Conservation (phyloP, 2,113 vertebrate genomes). For the Notothenia rossii region DNA sequence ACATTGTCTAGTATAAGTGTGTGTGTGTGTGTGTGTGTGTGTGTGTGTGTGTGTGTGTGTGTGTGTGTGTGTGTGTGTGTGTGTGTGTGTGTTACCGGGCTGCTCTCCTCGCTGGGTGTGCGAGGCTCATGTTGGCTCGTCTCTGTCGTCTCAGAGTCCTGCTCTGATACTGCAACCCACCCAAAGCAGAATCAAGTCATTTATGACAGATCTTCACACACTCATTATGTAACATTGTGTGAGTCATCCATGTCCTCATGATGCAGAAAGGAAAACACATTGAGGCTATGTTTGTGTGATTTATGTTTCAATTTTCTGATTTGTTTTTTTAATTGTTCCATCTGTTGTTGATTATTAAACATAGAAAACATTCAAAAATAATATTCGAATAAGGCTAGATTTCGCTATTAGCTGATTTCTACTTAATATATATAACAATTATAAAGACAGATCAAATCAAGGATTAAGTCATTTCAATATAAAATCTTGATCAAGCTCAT, state of each 20-base stretch:
- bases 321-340: too few species aligned
- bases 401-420: too few species aligned
- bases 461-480: too few species aligned
- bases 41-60: not conserved
- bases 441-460: too few species aligned
- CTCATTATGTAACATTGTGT: not conserved
- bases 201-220: constrained; percentile 1
- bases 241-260: not conserved
- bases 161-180: constrained; percentile 81
- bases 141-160: constrained; percentile 80
- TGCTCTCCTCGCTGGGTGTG: constrained; percentile 78
- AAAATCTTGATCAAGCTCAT: too few species aligned
- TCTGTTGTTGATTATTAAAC: too few species aligned
- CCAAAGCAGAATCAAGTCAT: constrained; percentile 23
- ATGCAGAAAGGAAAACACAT: not conserved
- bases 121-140: constrained; percentile 69
- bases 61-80: constrained; percentile 10
- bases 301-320: too few species aligned
- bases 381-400: too few species aligned
- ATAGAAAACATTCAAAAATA: too few species aligned
- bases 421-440: too few species aligned
- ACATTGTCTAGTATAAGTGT: not conserved
- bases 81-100: constrained; percentile 77
- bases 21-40: not conserved
- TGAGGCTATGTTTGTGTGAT: not conserved